These are phyloP conservation scores for Mermis nigrescens DNA, from an alignment of 2,888 invertebrate species.

Conservation along the genomic window DNA sequence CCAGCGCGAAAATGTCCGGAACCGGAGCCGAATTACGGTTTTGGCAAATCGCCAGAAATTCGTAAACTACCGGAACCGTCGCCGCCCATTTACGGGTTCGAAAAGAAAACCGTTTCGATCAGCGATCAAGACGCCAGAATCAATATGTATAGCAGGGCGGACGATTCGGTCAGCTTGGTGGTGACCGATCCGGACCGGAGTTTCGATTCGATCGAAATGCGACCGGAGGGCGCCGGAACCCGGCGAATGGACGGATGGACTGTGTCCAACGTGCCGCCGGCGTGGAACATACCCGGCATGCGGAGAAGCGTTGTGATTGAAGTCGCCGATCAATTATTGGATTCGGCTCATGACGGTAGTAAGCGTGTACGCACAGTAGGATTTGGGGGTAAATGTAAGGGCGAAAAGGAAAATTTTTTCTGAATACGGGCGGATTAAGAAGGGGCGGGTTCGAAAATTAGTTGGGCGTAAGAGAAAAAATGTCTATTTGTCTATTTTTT, in stretches of 20 bases:
- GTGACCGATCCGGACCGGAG: background rate
- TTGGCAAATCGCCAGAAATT: too few relatives aligned
- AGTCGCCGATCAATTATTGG: constrained; percentile 31
- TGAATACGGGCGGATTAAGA: too few relatives aligned
- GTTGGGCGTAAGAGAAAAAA: too few relatives aligned
- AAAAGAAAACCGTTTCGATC: background rate
- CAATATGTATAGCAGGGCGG: background rate
- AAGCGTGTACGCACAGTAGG: too few relatives aligned
- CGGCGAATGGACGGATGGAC: constrained; percentile 23
- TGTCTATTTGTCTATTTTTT: too few relatives aligned
- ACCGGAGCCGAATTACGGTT: too few relatives aligned
- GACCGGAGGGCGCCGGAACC: background rate
- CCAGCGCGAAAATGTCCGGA: too few relatives aligned
- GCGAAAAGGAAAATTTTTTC: too few relatives aligned
- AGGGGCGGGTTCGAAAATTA: too few relatives aligned
- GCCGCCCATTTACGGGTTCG: background rate
- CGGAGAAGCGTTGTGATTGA: constrained; percentile 23
- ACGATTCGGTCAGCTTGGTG: background rate
- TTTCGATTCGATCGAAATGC: background rate
- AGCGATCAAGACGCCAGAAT: background rate
- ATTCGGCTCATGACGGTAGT: too few relatives aligned
- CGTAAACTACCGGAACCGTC: background rate
- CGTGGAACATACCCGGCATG: constrained; percentile 25
- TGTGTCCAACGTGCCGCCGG: constrained; percentile 26
- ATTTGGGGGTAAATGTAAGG: too few relatives aligned